These are phyloP conservation scores for Rhopalosiphum maidis DNA, from an alignment of 1,140 invertebrate genomes.

Conservation along the genomic window DNA sequence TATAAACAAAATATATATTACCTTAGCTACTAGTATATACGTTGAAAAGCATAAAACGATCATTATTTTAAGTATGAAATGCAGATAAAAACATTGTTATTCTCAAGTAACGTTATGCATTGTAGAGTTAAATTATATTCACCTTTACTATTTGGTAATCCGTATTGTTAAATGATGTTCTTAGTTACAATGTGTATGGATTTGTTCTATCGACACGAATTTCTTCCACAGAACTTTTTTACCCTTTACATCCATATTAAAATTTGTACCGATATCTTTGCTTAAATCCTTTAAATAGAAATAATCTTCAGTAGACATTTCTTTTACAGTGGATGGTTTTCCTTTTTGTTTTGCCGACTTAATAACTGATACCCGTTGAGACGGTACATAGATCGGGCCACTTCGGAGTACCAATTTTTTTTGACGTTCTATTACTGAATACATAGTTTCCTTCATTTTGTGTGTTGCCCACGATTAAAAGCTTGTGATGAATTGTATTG, in stretches of 20 bases:
- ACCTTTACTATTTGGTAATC: constrained; percentile 35
- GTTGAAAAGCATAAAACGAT: no score
- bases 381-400: constrained; percentile 59
- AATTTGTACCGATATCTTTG: constrained; percentile 45
- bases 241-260: constrained; percentile 46
- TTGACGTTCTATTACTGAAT: constrained; percentile 62
- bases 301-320: constrained; percentile 40
- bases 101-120: no score
- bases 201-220: constrained; percentile 31
- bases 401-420: background rate
- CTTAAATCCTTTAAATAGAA: constrained; percentile 28
- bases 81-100: no score
- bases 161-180: constrained; percentile 35
- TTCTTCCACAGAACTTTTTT: constrained; percentile 55
- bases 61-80: no score
- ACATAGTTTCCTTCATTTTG: constrained; percentile 64
- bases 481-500: constrained; percentile 62
- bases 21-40: no score
- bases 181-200: constrained; percentile 50
- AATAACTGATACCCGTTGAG: constrained; percentile 55
- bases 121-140: constrained; percentile 20
- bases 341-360: constrained; percentile 55
- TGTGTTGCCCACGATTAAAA: constrained; percentile 64
- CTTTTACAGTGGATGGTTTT: constrained; percentile 41
- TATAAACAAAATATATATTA: no score